Evolutionary conservation across 2,797 vertebrate species (phyloP).

Genomic region (Poecilia wingei): DNA sequence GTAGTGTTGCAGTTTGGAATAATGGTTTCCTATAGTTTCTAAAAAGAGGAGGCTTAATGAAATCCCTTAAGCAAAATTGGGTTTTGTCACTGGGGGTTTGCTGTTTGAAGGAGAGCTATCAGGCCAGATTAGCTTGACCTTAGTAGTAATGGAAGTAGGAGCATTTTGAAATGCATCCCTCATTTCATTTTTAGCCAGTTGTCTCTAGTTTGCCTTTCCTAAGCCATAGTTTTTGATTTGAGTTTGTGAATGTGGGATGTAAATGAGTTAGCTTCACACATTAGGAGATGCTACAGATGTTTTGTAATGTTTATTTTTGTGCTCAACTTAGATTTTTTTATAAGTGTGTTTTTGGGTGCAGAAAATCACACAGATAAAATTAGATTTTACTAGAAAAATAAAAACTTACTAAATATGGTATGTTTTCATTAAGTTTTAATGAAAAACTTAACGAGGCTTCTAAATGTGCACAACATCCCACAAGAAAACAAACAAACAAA

Average conservation of each 20-base stretch:
- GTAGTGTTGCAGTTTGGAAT: slow-evolving; percentile 25
- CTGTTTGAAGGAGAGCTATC: slow-evolving; percentile 72
- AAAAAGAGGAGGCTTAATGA: slow-evolving; percentile 47
- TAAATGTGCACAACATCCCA: not conserved
- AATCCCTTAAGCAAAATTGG: slow-evolving; percentile 61
- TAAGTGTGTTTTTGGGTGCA: not conserved
- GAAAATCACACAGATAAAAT: not conserved
- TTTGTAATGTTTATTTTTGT: not conserved
- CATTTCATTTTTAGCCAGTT: slow-evolving; percentile 40
- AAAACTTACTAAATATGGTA: not conserved
- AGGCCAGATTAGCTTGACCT: slow-evolving; percentile 69
- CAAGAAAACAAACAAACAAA: not conserved
- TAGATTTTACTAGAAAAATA: not conserved
- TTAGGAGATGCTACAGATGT: not conserved
- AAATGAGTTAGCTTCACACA: slow-evolving; percentile 24
- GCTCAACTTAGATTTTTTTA: not conserved
- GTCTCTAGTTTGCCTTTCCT: slow-evolving; percentile 28
- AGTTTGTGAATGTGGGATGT: slow-evolving; percentile 18
- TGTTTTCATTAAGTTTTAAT: not conserved
- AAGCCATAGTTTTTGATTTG: slow-evolving; percentile 13
- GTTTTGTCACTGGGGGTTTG: slow-evolving; percentile 70
- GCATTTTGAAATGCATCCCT: slow-evolving; percentile 62
- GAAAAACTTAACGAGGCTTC: not conserved
- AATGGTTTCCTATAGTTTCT: slow-evolving; percentile 47
- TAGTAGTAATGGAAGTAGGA: slow-evolving; percentile 70